Conservation (phyloP, 2,797 vertebrate genomes). For the Zonotrichia albicollis region DNA sequence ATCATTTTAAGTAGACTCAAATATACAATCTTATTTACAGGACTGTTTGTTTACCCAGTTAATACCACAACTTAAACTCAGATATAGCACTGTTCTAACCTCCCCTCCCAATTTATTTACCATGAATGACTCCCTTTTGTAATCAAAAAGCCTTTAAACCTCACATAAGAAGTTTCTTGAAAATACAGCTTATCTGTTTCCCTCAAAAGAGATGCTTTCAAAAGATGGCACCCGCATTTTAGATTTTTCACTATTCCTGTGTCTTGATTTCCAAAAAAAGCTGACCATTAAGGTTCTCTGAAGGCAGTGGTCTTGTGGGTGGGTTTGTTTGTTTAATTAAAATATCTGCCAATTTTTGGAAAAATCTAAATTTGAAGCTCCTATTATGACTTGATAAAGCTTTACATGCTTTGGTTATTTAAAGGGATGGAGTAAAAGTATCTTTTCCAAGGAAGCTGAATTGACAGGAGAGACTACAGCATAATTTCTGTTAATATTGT, state of each 20-base stretch:
- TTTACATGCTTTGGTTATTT: not conserved
- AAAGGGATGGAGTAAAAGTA: not conserved
- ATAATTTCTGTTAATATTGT: not conserved
- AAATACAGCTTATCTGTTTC: not conserved
- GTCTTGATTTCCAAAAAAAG: not conserved
- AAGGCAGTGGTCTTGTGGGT: not conserved
- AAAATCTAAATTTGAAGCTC: not conserved
- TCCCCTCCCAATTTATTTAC: not conserved
- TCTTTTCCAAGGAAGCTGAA: not conserved
- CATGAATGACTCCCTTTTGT: not conserved
- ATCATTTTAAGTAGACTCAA: not conserved
- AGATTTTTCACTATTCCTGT: not conserved
- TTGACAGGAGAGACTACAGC: not conserved
- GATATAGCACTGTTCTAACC: not conserved
- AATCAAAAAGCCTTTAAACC: not conserved
- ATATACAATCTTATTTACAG: not conserved
- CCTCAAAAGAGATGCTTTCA: not conserved
- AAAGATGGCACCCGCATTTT: not conserved
- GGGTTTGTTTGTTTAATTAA: not conserved
- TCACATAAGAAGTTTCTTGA: not conserved
- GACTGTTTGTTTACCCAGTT: not conserved
- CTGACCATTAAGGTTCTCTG: not conserved
- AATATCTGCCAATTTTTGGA: not conserved
- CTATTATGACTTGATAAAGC: not conserved
- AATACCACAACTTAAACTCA: not conserved